A percentile compares a stretch with the other conserved stretches of the same genome.
phyloP scores from a whole-genome alignment of 2,888 invertebrate species.

The Andrena trimmerana region DNA sequence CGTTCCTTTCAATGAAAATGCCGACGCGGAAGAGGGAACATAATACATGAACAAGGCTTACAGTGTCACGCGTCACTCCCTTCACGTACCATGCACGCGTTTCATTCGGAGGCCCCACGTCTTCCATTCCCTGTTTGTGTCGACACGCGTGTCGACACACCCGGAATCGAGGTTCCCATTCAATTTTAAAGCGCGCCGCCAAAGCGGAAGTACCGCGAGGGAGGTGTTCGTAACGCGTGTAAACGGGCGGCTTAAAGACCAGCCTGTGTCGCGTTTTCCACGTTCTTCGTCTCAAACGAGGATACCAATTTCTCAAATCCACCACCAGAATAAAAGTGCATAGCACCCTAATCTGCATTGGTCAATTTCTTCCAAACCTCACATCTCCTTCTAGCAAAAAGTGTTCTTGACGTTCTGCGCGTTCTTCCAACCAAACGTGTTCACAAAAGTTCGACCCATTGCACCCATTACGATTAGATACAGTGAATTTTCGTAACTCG shows the following conservation, averaged over 20 bases:
- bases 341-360: background rate
- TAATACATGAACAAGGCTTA: conserved; percentile 16
- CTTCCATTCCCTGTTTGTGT: conserved; percentile 72
- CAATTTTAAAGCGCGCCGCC: conserved; percentile 70
- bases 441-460: too few relatives aligned
- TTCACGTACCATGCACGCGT: conserved; percentile 49
- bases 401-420: too few relatives aligned
- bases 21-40: background rate
- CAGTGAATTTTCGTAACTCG: background rate
- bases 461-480: too few relatives aligned
- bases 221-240: conserved; percentile 22
- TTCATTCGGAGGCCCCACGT: conserved; percentile 74
- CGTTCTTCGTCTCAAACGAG: background rate
- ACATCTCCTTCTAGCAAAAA: background rate
- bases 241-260: conserved; percentile 1
- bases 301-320: background rate
- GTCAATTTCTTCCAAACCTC: background rate
- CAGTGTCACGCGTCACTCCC: conserved; percentile 52
- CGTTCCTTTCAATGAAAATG: background rate
- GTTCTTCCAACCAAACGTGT: too few relatives aligned
- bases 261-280: background rate
- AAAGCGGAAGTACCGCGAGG: conserved; percentile 51
- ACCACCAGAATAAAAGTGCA: background rate
- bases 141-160: conserved; percentile 77
- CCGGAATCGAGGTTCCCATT: conserved; percentile 76